Evolutionary conservation across 2,888 invertebrate genomes (phyloP), one percentile per base, ranked within the genome.

Genomic region (Meiosimyza decipiens): DNA sequence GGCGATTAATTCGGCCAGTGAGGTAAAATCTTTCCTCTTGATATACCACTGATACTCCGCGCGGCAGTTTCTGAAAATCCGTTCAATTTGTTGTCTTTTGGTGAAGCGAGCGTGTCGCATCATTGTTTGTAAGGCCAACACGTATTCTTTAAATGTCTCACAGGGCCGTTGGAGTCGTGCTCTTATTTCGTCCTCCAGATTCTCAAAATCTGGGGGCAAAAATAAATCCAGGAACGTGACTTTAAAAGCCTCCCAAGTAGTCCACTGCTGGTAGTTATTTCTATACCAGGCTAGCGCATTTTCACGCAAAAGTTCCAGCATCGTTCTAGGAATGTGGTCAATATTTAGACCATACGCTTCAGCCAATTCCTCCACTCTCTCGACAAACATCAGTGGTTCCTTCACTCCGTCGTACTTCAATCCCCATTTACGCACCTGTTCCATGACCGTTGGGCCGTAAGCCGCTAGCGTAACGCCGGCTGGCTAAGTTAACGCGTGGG

Each of bases 171-270:
- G 59, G 6, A 22, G n/a, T 1, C 65, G 15, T 2, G 49, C 49
- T 3, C 71, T 28, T 15, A 67, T 67, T 13, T 59, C 62, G 22
- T 72, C 72, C 3, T 72, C 67, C 22, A 72, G 55, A 15, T 62
- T 5, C n/a, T 67, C 72, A 11, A 62, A 55, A 16, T 67, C 16
- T 6, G 54, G 1, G 16, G 54, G 15, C n/a, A n/a, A 54, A 54
- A 54, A 54, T 13, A 13, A 54, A 9, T 54, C 54, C 15, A 54
- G n/a, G n/a, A 54, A 54, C n/a, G 6, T n/a, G 1, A n/a, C 4
- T n/a, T 15, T 54, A n/a, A 54, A 54, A n/a, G 2, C 18, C 1
- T 13, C 7, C 54, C 54, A 54, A 6, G 11, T 4, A 2, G 7
- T 13, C 54, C 54, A 54, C 7, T 54, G 15, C 9, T 7, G 16